A percentile compares a stretch with the other conserved stretches of the same genome.
Conservation (phyloP, 2,113 vertebrate genomes). For the Arizona elegans region DNA sequence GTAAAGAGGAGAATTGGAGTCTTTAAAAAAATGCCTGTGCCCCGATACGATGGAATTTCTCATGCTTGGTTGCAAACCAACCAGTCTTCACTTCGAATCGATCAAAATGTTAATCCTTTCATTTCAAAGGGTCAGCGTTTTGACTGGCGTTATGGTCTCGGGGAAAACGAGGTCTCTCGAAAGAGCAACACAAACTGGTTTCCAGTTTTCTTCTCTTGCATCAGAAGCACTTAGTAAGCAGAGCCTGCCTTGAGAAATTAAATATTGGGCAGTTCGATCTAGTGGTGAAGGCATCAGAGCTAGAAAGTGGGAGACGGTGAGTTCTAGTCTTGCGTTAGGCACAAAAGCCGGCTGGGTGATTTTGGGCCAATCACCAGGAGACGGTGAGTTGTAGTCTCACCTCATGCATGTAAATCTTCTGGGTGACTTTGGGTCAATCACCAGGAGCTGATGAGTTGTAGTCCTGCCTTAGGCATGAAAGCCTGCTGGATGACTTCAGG, state of each 20-base stretch:
- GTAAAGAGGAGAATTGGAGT: background rate
- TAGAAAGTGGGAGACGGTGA: background rate
- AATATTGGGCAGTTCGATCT: background rate
- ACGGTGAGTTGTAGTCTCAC: too few species aligned
- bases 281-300: background rate
- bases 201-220: too few species aligned
- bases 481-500: rapidly evolving
- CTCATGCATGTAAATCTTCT: rapidly evolving
- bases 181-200: conserved; percentile 28
- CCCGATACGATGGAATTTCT: conserved; percentile 62
- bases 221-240: too few species aligned
- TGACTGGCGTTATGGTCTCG: conserved; percentile 59
- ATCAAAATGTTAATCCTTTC: conserved; percentile 69
- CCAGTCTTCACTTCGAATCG: conserved; percentile 55
- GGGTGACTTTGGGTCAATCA: too few species aligned
- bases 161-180: conserved; percentile 57
- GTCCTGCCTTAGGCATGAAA: too few species aligned
- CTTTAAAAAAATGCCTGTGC: background rate
- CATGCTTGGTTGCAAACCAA: conserved; percentile 56
- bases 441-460: too few species aligned
- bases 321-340: background rate
- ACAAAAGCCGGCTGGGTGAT: background rate
- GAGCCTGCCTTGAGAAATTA: background rate
- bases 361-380: background rate
- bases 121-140: conserved; percentile 65